Evolutionary conservation across 2,797 vertebrate genomes (phyloP), one percentile per base, ranked within the genome.

Genomic region (Echiichthys vipera): DNA sequence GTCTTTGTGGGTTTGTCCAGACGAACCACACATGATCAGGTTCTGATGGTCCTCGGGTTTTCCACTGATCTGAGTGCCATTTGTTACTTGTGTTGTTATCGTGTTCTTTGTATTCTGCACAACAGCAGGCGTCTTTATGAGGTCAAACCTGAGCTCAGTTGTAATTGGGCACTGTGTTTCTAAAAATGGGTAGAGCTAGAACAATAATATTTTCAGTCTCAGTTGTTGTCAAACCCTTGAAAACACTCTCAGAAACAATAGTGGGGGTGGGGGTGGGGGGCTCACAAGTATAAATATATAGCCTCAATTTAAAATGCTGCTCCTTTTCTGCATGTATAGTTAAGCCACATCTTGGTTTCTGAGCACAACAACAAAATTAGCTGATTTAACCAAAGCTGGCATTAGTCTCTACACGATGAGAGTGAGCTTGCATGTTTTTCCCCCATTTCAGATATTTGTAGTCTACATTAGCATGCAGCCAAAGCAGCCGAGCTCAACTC

Each of bases 381-480:
- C 74, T 71, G 81, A 86, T 84, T 84, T 86, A 83, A 85, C 74
- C 66, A 71, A 77, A 78, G 80, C 70, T 42, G 58, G 61, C 63
- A 9, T 71, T 64, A 72, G 77, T 70, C 49, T 73, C 50, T 12
- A 47, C 74, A 46, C 11, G 2, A 22, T 6, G 5, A 78, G 36
- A 83, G 80, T 85, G 86, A 86, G 84, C 74, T 69, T 74, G 86
- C 88, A 87, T 83, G 80, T 84, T 84, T 65, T 45, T 45, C 14
- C 27, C 24, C 20, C 51, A 56, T 27, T 58, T 32, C 71, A 75
- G 78, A 87, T 85, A 78, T 82, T 79, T 87, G 81, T 88, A 83
- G 84, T 81, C 77, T 14, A 49, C 85, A 88, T 89, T 86, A 89
- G 81, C 82, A 90, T 89, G 82, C 86, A 90, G 79, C 66, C 67